These are phyloP conservation scores for Glomeris maerens DNA, from an alignment of 1,140 invertebrate genomes.

Conservation along the genomic window DNA sequence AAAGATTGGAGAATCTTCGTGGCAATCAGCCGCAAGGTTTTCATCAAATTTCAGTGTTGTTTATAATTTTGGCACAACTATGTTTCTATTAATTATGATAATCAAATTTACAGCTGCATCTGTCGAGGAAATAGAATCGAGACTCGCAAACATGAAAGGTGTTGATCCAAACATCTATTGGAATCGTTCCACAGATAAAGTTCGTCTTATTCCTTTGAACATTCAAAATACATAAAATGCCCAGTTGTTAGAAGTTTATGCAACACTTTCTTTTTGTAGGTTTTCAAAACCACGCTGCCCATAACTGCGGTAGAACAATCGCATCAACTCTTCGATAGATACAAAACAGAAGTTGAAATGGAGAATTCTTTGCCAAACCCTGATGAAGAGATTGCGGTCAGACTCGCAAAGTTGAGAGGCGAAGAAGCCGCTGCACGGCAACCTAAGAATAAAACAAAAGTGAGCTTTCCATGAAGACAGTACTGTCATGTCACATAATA, in stretches of 20 bases:
- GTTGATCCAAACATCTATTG: not conserved
- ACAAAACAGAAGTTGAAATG: slow-evolving; percentile 13
- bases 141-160: not conserved
- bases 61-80: not conserved
- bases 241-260: too few species aligned
- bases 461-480: not conserved
- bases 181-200: too few species aligned
- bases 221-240: too few species aligned
- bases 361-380: slow-evolving; percentile 14
- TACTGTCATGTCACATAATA: not conserved
- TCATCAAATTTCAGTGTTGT: not conserved
- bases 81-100: not conserved
- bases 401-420: slow-evolving; percentile 13
- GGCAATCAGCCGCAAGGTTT: not conserved
- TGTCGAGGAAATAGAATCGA: not conserved
- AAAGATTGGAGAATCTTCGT: not conserved
- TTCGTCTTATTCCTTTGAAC: too few species aligned
- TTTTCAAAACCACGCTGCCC: slow-evolving; percentile 3
- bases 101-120: not conserved
- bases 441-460: not conserved
- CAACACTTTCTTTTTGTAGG: slow-evolving; percentile 4
- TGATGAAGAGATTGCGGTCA: slow-evolving; percentile 17
- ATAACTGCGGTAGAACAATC: slow-evolving; percentile 13
- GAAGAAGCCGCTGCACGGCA: slow-evolving; percentile 4
- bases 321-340: slow-evolving; percentile 11